Conservation (phyloP, 1,140 invertebrate genomes). For the Aphis craccivora region DNA sequence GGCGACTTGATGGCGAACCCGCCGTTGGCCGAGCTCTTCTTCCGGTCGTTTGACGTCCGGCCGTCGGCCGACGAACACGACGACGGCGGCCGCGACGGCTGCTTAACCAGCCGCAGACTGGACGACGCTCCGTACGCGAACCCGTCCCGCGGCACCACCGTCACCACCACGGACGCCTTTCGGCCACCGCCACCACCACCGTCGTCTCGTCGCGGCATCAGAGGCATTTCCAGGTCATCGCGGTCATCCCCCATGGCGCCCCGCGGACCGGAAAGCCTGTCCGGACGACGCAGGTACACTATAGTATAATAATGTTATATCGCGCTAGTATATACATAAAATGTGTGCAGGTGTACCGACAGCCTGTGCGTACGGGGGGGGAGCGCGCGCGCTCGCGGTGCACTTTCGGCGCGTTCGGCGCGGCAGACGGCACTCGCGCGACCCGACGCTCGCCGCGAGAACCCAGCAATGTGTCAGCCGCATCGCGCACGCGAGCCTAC, state of each 20-base stretch:
- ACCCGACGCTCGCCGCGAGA: slow-evolving; percentile 9
- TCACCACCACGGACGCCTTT: slow-evolving; percentile 47
- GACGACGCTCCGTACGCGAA: not conserved
- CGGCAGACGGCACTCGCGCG: slow-evolving; percentile 23
- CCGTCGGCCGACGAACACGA: not conserved
- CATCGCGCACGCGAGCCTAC: not conserved
- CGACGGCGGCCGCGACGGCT: not conserved
- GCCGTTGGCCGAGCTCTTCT: slow-evolving; percentile 60
- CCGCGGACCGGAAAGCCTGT: not conserved
- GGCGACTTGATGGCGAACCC: slow-evolving; percentile 59
- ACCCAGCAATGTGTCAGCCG: not conserved
- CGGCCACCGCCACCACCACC: not conserved
- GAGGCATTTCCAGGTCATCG: slow-evolving; percentile 23
- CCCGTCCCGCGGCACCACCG: not conserved
- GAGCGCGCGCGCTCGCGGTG: not conserved
- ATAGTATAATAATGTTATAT: not conserved
- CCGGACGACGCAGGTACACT: not conserved
- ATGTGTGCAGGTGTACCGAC: not conserved
- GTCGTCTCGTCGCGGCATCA: not conserved
- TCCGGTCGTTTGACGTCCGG: not conserved
- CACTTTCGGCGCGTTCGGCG: not conserved
- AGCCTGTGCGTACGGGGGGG: not conserved
- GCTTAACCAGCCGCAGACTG: not conserved
- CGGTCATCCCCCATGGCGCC: not conserved
- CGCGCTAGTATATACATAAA: not conserved